These are phyloP conservation scores for Drosophila aldrichi DNA, from an alignment of 2,888 invertebrate genomes.

Conservation along the genomic window DNA sequence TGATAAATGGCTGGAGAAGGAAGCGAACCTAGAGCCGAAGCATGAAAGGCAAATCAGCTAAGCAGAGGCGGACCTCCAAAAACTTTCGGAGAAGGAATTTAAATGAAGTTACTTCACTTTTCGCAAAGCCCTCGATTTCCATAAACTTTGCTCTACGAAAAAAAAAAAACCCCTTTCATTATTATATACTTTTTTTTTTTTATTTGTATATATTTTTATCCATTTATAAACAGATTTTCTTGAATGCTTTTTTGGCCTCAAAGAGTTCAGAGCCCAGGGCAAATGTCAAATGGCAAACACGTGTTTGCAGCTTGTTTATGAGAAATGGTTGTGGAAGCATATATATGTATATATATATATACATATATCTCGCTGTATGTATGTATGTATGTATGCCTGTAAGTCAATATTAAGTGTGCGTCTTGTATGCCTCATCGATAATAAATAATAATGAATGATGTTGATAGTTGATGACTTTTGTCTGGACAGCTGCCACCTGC, in stretches of 20 bases:
- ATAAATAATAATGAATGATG: slow-evolving; percentile 68
- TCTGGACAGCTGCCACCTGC: slow-evolving; percentile 52
- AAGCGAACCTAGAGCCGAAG: not conserved
- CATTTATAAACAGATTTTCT: slow-evolving; percentile 11
- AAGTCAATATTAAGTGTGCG: slow-evolving; percentile 49
- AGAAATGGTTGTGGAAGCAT: slow-evolving; percentile 37
- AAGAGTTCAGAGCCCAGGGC: slow-evolving; percentile 9
- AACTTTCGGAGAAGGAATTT: slow-evolving; percentile 6
- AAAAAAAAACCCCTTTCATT: slow-evolving; percentile 9
- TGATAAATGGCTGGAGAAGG: not conserved
- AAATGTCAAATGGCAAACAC: slow-evolving; percentile 27
- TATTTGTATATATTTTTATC: not conserved
- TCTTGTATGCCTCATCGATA: slow-evolving; percentile 49
- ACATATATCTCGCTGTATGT: too few species aligned
- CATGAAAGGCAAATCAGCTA: not conserved
- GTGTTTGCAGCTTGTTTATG: slow-evolving; percentile 23
- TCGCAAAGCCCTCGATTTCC: not conserved
- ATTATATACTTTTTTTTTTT: not conserved
- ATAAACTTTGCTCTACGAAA: too few species aligned
- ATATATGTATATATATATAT: not conserved
- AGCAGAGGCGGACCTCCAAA: not conserved
- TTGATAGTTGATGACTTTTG: slow-evolving; percentile 66
- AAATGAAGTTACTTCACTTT: slow-evolving; percentile 1
- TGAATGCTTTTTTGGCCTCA: not conserved
- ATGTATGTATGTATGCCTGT: not conserved